Evolutionary conservation across 2,888 invertebrate genomes (phyloP).

Genomic region (Watsonalla binaria): DNA sequence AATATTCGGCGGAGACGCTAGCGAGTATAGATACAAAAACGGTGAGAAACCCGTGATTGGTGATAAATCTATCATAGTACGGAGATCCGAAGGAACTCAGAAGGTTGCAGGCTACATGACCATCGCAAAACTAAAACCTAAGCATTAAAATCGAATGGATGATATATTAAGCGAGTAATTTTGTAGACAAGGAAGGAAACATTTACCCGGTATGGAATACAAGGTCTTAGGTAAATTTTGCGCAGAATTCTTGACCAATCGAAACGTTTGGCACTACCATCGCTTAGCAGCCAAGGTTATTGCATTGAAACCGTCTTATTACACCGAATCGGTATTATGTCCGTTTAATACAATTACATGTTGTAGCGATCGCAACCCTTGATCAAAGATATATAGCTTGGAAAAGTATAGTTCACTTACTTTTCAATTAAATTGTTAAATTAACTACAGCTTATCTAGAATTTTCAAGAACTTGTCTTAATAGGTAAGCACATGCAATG

Average conservation of each 20-base stretch:
- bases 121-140: no score
- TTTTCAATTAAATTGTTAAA: neutral
- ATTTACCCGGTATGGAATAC: neutral
- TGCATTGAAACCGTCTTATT: conserved; percentile 42
- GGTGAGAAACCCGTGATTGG: no score
- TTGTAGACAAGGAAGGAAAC: neutral
- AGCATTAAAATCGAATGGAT: no score
- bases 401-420: conserved; percentile 7
- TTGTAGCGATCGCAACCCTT: conserved; percentile 19
- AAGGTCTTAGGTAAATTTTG: conserved; percentile 31
- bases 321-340: conserved; percentile 28
- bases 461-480: neutral
- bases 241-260: conserved; percentile 35
- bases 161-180: no score
- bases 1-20: no score
- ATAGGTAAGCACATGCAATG: no score
- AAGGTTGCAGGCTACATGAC: no score
- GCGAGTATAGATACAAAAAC: no score
- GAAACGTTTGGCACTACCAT: conserved; percentile 23
- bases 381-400: neutral
- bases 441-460: neutral
- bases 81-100: no score
- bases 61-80: no score
- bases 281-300: conserved; percentile 53
- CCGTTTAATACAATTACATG: conserved; percentile 24